Percentiles rank a stretch among this genome's conserved stretches.
Evolutionary conservation across 2,888 invertebrate species (phyloP).

Genomic region (Tridacna crocea): DNA sequence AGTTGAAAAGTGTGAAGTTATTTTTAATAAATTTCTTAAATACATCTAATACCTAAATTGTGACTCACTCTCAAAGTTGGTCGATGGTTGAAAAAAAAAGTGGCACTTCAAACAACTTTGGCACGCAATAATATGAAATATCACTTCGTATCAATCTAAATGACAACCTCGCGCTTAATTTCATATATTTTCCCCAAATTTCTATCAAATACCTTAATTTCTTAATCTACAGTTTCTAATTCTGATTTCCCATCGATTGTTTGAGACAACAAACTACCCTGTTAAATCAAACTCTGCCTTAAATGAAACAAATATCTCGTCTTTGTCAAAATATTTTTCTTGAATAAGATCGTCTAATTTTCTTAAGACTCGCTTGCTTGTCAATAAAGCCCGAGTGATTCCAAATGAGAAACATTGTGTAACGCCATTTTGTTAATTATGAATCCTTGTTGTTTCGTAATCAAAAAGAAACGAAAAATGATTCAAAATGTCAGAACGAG

Average conservation of each 20-base stretch:
- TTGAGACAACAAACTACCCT: constrained; percentile 20
- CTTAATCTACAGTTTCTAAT: constrained; percentile 26
- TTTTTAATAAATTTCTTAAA: too few species aligned
- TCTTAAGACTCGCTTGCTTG: constrained; percentile 18
- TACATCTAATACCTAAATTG: too few species aligned
- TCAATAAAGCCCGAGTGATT: constrained; percentile 34
- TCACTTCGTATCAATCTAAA: constrained; percentile 21
- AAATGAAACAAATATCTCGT: constrained; percentile 20
- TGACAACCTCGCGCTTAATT: neutral
- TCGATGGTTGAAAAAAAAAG: neutral
- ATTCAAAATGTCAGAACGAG: constrained; percentile 56
- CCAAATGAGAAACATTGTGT: constrained; percentile 57
- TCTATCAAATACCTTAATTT: constrained; percentile 24
- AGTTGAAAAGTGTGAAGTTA: too few species aligned
- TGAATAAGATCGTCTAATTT: constrained; percentile 24
- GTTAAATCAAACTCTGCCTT: constrained; percentile 19
- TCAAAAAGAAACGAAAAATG: constrained; percentile 60
- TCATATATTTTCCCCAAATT: constrained; percentile 12
- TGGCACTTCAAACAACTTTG: neutral
- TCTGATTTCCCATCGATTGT: constrained; percentile 17
- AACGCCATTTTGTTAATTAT: constrained; percentile 66
- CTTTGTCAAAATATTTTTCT: constrained; percentile 12
- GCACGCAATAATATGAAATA: constrained; percentile 25
- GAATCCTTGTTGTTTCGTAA: constrained; percentile 57
- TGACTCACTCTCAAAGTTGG: too few species aligned